Evolutionary conservation across 2,797 vertebrate species (phyloP).

Genomic region (Paramormyrops hopkinsi): DNA sequence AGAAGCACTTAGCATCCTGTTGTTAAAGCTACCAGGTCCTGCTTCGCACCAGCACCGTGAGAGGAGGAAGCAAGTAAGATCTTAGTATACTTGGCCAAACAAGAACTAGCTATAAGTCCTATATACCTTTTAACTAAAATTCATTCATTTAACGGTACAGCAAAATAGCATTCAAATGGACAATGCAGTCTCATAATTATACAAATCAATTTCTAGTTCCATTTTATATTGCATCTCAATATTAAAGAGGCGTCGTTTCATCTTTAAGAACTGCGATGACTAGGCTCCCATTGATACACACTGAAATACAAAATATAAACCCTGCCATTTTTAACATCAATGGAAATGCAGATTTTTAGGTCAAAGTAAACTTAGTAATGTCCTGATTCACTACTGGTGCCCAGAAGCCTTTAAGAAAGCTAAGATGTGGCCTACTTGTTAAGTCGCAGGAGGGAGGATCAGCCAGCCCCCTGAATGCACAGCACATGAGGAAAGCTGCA

Average conservation of each 20-base stretch:
- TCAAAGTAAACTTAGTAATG: slow-evolving; percentile 26
- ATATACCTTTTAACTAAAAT: not conserved
- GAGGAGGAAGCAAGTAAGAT: not conserved
- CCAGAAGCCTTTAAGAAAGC: slow-evolving; percentile 36
- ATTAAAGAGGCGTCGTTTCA: not conserved
- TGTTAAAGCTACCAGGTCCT: not conserved
- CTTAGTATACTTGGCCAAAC: not conserved
- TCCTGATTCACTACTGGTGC: slow-evolving; percentile 31
- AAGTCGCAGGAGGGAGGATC: slow-evolving; percentile 26
- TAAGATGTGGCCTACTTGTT: slow-evolving; percentile 42
- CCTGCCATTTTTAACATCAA: slow-evolving; percentile 20
- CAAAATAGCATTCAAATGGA: not conserved
- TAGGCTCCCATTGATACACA: not conserved
- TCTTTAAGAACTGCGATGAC: not conserved
- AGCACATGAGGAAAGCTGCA: not conserved
- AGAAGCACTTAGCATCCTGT: not conserved
- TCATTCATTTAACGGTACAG: not conserved
- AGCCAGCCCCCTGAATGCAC: not conserved
- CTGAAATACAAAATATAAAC: slow-evolving; percentile 19
- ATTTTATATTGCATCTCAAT: not conserved
- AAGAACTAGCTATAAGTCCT: not conserved
- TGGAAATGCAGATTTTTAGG: slow-evolving; percentile 36
- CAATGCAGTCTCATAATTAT: not conserved
- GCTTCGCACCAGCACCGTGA: not conserved
- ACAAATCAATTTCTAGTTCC: not conserved